Evolutionary conservation across 2,888 invertebrate species (phyloP).

Genomic region (Micropterix aruncella): DNA sequence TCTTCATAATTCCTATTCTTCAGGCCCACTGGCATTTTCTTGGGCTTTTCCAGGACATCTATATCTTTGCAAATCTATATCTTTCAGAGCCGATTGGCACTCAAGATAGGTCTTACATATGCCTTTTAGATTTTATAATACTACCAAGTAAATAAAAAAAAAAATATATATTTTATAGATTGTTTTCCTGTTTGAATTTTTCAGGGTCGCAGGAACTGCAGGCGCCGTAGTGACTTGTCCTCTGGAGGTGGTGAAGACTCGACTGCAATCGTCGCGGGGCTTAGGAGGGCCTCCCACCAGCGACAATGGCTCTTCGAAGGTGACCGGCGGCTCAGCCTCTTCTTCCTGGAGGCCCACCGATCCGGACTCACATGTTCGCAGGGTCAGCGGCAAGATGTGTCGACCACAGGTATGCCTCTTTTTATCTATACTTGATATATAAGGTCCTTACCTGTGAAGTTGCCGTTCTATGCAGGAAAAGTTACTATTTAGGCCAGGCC

Average conservation of each 20-base stretch:
- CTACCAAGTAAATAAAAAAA: too few relatives aligned
- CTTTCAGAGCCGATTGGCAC: neutral
- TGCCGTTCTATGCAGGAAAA: too few relatives aligned
- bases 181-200: too few relatives aligned
- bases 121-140: too few relatives aligned
- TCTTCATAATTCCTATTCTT: too few relatives aligned
- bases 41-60: too few relatives aligned
- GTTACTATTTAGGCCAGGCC: too few relatives aligned
- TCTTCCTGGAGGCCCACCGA: conserved; percentile 33
- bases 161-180: too few relatives aligned
- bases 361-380: conserved; percentile 48
- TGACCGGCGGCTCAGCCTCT: conserved; percentile 21
- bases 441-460: too few relatives aligned
- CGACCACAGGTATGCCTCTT: conserved; percentile 70
- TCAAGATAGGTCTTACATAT: neutral
- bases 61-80: too few relatives aligned
- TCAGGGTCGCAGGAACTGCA: conserved; percentile 88
- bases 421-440: too few relatives aligned
- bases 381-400: conserved; percentile 61
- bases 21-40: too few relatives aligned
- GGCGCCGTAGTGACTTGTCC: conserved; percentile 97
- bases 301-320: conserved; percentile 11
- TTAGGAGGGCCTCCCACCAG: conserved; percentile 33
- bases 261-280: conserved; percentile 86
- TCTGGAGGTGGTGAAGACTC: conserved; percentile 93